These are phyloP conservation scores for Lithobates pipiens DNA, from an alignment of 2,797 vertebrate species.

Conservation along the genomic window DNA sequence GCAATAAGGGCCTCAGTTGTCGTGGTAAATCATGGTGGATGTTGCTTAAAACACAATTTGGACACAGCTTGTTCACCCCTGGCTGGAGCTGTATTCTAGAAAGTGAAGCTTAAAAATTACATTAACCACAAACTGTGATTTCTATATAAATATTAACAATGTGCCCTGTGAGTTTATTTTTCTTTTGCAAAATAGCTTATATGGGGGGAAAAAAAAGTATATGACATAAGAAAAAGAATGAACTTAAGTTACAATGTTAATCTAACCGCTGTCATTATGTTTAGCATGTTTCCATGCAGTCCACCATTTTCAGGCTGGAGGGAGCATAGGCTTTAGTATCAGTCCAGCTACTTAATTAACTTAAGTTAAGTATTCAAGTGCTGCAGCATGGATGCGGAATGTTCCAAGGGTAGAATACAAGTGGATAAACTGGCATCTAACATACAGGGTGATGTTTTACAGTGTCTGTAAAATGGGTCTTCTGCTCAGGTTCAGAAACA, in stretches of 20 bases:
- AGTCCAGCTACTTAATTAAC: too few relatives aligned
- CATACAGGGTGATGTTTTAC: conserved; percentile 71
- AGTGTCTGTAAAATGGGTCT: conserved; percentile 68
- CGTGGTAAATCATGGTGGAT: neutral
- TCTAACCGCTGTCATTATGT: conserved; percentile 6
- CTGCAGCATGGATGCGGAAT: conserved; percentile 66
- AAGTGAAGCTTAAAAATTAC: neutral
- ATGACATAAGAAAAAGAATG: neutral
- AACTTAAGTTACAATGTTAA: neutral
- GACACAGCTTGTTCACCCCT: neutral
- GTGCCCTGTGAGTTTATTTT: neutral
- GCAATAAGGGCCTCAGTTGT: neutral
- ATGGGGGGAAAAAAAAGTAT: neutral
- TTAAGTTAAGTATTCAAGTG: too few relatives aligned
- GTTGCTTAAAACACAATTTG: neutral
- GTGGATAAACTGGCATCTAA: conserved; percentile 46
- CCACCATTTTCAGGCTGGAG: conserved; percentile 6
- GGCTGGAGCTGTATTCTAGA: neutral
- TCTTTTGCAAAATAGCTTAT: neutral
- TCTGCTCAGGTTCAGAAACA: conserved; percentile 79
- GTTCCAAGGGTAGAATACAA: conserved; percentile 65
- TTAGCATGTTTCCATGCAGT: neutral
- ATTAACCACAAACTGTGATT: conserved; percentile 9
- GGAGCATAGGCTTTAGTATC: conserved; percentile 64
- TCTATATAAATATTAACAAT: conserved; percentile 7